These are phyloP conservation scores for Seriola quinqueradiata DNA, from an alignment of 2,113 vertebrate genomes.

Conservation along the genomic window DNA sequence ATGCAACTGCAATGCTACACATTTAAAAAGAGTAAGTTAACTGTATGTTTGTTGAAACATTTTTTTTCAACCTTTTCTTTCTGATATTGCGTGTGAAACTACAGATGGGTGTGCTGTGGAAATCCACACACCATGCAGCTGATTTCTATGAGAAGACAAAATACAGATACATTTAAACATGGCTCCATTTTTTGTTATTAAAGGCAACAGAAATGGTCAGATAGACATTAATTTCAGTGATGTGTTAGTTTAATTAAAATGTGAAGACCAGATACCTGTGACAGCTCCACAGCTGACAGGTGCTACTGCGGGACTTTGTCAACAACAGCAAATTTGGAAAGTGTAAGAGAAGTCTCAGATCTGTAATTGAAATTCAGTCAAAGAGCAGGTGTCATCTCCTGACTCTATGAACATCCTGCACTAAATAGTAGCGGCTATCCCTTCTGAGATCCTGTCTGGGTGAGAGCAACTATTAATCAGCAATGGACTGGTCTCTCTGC, in stretches of 20 bases:
- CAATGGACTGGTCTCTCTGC: constrained; percentile 19
- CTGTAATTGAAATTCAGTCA: constrained; percentile 4
- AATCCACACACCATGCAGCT: neutral
- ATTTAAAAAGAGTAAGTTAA: constrained; percentile 33
- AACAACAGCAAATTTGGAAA: neutral
- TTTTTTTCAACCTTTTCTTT: neutral
- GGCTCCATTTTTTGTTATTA: neutral
- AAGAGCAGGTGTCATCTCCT: constrained; percentile 11
- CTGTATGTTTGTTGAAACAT: constrained; percentile 13
- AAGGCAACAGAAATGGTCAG: neutral
- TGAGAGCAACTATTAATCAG: constrained; percentile 32
- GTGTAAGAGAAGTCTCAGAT: neutral
- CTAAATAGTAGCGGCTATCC: constrained; percentile 3
- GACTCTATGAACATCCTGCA: constrained; percentile 20
- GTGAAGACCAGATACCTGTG: neutral
- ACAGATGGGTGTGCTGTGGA: neutral
- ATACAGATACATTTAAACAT: neutral
- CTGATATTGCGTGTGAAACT: constrained; percentile 3
- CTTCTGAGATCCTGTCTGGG: constrained; percentile 17
- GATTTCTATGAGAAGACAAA: neutral
- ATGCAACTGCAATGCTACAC: constrained; percentile 46
- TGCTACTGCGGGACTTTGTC: neutral
- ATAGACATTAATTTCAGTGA: neutral
- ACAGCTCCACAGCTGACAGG: neutral
- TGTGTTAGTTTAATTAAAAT: neutral